Base-by-base conservation (phyloP, 1,140 invertebrate genomes). In the Diabrotica virgifera region DNA sequence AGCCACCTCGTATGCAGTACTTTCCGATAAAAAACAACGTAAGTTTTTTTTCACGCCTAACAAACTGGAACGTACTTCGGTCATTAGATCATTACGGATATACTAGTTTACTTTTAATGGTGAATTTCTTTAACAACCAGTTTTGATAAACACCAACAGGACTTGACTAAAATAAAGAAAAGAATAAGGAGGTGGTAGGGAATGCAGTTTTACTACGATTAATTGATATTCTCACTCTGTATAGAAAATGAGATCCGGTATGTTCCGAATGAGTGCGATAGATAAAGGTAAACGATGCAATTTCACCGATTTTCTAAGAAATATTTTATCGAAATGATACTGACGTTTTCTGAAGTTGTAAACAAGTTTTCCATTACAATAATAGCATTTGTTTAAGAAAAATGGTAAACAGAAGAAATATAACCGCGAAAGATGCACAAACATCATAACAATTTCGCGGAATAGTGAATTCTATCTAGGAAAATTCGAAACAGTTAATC, bases 41-140 rank as follows among this genome's bases (percentile, higher is more conserved):
- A 36, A 36, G 50, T 51, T 60, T 60, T 60, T 60, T 60, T 5
- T 36, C 24, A 11, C 13, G 10, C 12, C 46, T 64, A 64, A 36
- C 36, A 52, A 65, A 63, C 57, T 64, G 24, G 68, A 70, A 63
- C 65, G 65, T 53, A 12, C 60, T 57, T 50, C 64, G 68, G 68
- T 66, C 68, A 67, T 62, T 62, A 66, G 64, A 70, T 61, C 68
- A 66, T 61, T 54, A 69, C 61, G 64, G 63, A 65, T n/a, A 64
- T 63, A 52, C 53, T 64, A 46, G 63, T 62, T 63, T 64, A 52
- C 59, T 51, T 59, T 36, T 50, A 6, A 59, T 24, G 24, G 24
- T 24, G 24, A 24, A 24, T 24, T 24, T 24, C 24, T 24, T 10
- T 46, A 46, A 46, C 40, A 10, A 46, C 40, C 40, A 46, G 40